Percentiles rank a stretch among this genome's conserved stretches.
phyloP scores from a whole-genome alignment of 2,797 vertebrate species.

The Melanotaenia boesemani region DNA sequence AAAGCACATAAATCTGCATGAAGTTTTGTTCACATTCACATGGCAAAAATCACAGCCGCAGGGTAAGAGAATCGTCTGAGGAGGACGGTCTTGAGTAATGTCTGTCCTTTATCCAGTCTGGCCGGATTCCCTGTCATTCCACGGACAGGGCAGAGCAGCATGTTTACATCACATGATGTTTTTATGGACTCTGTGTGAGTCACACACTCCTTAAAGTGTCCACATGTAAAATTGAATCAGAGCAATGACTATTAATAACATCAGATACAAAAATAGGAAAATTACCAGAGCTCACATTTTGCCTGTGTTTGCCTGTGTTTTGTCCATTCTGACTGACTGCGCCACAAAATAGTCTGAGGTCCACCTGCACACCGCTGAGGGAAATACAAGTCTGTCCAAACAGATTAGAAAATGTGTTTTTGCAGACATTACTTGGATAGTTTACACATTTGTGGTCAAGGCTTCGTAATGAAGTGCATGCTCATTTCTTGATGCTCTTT shows the following conservation, averaged over 20 bases:
- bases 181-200: constrained; percentile 61
- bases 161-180: constrained; percentile 53
- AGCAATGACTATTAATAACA: constrained; percentile 34
- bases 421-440: constrained; percentile 47
- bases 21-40: constrained; percentile 36
- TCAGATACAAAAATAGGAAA: constrained; percentile 45
- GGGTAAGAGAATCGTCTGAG: constrained; percentile 43
- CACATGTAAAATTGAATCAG: constrained; percentile 33
- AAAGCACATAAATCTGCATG: constrained; percentile 26
- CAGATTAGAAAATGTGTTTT: constrained; percentile 50
- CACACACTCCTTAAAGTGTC: constrained; percentile 48
- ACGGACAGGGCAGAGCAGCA: constrained; percentile 14
- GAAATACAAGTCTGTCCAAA: constrained; percentile 42
- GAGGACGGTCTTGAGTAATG: constrained; percentile 62
- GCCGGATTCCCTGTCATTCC: constrained; percentile 10
- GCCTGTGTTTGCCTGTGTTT: constrained; percentile 24
- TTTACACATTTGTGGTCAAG: constrained; percentile 44
- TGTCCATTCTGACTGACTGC: constrained; percentile 18
- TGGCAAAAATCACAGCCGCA: constrained; percentile 59
- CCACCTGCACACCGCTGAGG: constrained; percentile 50
- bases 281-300: constrained; percentile 10
- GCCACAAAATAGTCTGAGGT: constrained; percentile 39
- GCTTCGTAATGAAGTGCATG: constrained; percentile 38
- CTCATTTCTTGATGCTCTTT: constrained; percentile 24
- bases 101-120: constrained; percentile 55